These are phyloP conservation scores for Nezara viridula DNA, from an alignment of 2,888 invertebrate species.

Conservation along the genomic window DNA sequence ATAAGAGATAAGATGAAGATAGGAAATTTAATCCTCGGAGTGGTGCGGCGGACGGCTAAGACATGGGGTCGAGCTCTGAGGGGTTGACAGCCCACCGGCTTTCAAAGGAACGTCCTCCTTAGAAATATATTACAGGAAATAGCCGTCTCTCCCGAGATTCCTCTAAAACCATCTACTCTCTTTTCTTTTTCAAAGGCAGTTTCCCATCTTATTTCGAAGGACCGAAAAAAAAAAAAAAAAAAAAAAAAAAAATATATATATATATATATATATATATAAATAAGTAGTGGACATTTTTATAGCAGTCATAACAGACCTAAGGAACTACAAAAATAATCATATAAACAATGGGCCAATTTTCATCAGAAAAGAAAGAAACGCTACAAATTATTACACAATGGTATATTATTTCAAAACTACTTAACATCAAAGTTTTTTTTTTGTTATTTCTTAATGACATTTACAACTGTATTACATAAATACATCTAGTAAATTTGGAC, in stretches of 20 bases:
- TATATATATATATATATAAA: slow-evolving; percentile 14
- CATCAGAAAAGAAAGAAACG: too few relatives aligned
- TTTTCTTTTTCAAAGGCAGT: slow-evolving; percentile 31
- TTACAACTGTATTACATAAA: too few relatives aligned
- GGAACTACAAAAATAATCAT: too few relatives aligned
- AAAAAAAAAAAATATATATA: not conserved
- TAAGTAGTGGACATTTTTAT: too few relatives aligned
- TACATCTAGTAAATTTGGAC: too few relatives aligned
- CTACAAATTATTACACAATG: too few relatives aligned
- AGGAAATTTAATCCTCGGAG: not conserved
- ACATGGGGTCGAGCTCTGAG: not conserved
- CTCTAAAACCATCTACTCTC: slow-evolving; percentile 3
- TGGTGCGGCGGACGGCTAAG: not conserved
- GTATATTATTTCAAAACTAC: too few relatives aligned
- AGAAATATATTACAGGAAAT: slow-evolving; percentile 37
- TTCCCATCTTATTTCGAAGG: not conserved
- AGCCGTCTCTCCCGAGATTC: not conserved
- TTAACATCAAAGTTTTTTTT: too few relatives aligned
- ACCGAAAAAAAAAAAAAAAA: not conserved
- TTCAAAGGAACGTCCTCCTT: not conserved
- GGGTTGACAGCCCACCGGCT: not conserved
- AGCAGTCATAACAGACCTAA: too few relatives aligned
- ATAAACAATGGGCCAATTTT: too few relatives aligned
- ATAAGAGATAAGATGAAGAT: not conserved
- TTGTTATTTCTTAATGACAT: too few relatives aligned